Evolutionary conservation across 2,113 vertebrate genomes (phyloP), one percentile per base, ranked within the genome.

Genomic region (Amazona vittata): DNA sequence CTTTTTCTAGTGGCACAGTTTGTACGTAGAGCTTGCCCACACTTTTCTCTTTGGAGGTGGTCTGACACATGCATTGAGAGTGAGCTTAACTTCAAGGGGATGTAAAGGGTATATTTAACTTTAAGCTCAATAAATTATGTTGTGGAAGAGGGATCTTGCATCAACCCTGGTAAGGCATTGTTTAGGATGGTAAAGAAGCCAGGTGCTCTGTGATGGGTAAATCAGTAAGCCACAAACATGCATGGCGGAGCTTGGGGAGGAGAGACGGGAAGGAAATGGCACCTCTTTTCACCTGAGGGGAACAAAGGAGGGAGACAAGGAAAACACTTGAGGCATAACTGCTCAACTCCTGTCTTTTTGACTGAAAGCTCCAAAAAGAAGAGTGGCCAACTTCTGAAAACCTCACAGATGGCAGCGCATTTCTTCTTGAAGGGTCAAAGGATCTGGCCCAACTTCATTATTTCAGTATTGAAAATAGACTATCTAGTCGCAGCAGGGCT

Each of bases 241-340:
- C 12, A 52, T 0, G 3, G 44, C 70, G 53, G 44, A 59, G 15
- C 26, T n/a, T 46, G 2, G 0, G 4, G 0, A 67, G 41, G 35
- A 67, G 21, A 13, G 20, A 62, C 69, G 8, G 21, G 44, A 82
- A 68, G 33, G 19, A 82, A 87, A 59, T 62, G 5, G 24, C 9
- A 10, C 16, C 6, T 75, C 31, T 70, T 4, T 81, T 81, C 29
- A 26, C 13, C 11, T 47, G 8, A 2, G 5, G 10, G 14, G 1
- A 47, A 39, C 5, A n/a, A 55, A 70, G 89, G 59, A 55, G 39
- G 22, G 22, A 86, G 14, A 79, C 3, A 1, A 17, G 28, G 24
- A 26, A 62, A 67, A 76, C 85, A 10, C 2, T 15, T 6, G 2
- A 6, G 15, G 39, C 17, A 39, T 39, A 64, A 49, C 63, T 74